Evolutionary conservation across 2,888 invertebrate genomes (phyloP), one percentile per base, ranked within the genome.

Genomic region (Selenia dentaria): DNA sequence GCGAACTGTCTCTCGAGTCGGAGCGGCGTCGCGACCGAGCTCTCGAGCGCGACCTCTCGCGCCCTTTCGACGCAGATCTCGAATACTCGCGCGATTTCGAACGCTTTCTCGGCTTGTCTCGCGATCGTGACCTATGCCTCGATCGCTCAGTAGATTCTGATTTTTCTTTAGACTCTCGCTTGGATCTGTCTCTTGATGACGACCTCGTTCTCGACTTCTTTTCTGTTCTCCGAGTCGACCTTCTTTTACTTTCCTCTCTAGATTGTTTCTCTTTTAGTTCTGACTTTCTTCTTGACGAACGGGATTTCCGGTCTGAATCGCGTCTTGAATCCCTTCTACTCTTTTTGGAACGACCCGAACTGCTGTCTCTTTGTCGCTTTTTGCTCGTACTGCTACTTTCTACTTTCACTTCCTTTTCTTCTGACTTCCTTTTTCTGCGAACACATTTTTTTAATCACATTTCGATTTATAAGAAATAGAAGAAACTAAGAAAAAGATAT

Each of bases 251-350:
- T 24, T 60, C 68, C n/a, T 63, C 64, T 37, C 48, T 64, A 2
- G 63, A 56, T 5, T 64, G 79, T 51, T 73, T 79, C 27, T 81
- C 81, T 33, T 76, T 79, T 2, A 71, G 54, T 3, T 76, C 78
- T 0, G 84, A 82, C 43, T 68, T 74, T 59, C 76, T 74, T 54
- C 74, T 72, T 0, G 86, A 83, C 0, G 83, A 79, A 20, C 79
- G 64, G 0, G 87, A 83, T 60, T 79, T 82, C 42, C 70, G 74
- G 8, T 79, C 82, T 0, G 76, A 74, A 44, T 83, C 81, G 11
- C 80, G 74, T 58, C 76, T 83, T 1, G 83, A 80, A 28, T 84
- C 81, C 6, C 77, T 66, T 11, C 62, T 75, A 28, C 69, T 79
- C 62, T 67, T 79, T 64, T 80, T 86, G 1, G 74, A 67, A 35